Evolutionary conservation across 2,797 vertebrate genomes (phyloP).

Genomic region (Myripristis jacobus): DNA sequence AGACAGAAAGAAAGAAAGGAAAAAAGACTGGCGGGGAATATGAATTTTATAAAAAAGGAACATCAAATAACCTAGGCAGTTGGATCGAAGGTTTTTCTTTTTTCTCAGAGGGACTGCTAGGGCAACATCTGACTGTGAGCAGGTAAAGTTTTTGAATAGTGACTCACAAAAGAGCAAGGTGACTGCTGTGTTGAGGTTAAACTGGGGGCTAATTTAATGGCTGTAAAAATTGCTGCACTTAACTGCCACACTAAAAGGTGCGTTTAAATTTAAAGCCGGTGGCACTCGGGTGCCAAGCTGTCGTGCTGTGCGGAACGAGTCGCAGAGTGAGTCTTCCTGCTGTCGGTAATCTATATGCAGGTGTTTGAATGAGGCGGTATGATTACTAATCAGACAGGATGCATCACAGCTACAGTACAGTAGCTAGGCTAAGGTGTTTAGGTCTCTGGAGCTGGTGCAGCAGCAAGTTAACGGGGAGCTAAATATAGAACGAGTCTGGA

Average conservation of each 20-base stretch:
- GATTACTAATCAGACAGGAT: background rate
- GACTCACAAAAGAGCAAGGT: conserved; percentile 40
- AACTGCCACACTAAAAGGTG: conserved; percentile 60
- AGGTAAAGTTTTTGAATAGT: conserved; percentile 23
- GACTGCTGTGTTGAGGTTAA: conserved; percentile 30
- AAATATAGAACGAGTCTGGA: background rate
- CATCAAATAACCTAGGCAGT: conserved; percentile 1
- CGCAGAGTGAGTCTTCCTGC: conserved; percentile 13
- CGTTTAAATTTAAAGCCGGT: conserved; percentile 52
- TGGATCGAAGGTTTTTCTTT: conserved; percentile 14
- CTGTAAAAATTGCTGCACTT: conserved; percentile 48
- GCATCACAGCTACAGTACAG: background rate
- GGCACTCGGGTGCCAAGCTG: conserved; percentile 44
- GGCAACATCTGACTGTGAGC: conserved; percentile 16
- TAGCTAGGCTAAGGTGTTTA: background rate
- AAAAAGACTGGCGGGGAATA: background rate
- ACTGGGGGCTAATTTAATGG: conserved; percentile 54
- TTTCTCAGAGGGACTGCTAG: background rate
- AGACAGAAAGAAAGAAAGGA: too few relatives aligned
- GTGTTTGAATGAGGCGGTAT: conserved; percentile 10
- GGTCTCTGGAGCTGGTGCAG: background rate
- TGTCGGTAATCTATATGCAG: conserved; percentile 35
- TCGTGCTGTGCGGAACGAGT: conserved; percentile 18
- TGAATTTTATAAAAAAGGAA: conserved; percentile 1
- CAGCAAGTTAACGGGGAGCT: background rate